Evolutionary conservation across 2,888 invertebrate species (phyloP).

Genomic region (Limenitis camilla): DNA sequence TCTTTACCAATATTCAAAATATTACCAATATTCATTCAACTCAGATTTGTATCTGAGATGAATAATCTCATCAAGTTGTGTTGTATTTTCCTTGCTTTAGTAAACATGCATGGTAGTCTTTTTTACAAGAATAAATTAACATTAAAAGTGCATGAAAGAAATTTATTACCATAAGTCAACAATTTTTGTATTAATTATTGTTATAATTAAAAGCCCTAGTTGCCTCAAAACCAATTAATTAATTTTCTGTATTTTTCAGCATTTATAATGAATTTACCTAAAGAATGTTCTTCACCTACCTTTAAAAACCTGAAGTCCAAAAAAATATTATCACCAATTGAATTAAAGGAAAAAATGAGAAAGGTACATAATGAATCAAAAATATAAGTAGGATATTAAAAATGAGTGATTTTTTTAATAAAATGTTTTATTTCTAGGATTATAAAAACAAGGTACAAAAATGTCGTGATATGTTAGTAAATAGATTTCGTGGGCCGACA

Average conservation of each 20-base stretch:
- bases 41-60: too few relatives aligned
- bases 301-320: conserved; percentile 47
- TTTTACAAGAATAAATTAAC: too few relatives aligned
- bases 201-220: too few relatives aligned
- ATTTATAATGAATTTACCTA: conserved; percentile 43
- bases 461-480: conserved; percentile 52
- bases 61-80: too few relatives aligned
- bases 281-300: conserved; percentile 40
- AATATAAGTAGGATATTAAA: not conserved
- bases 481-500: conserved; percentile 44
- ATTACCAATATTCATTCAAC: too few relatives aligned
- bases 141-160: too few relatives aligned
- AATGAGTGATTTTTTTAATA: not conserved
- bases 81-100: too few relatives aligned
- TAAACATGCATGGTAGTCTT: too few relatives aligned
- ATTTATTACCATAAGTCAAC: too few relatives aligned
- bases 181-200: too few relatives aligned
- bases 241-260: not conserved
- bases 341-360: conserved; percentile 62
- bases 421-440: conserved; percentile 39
- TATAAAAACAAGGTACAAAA: conserved; percentile 58
- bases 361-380: conserved; percentile 39
- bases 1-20: too few relatives aligned
- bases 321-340: conserved; percentile 53
- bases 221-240: too few relatives aligned